Conservation (phyloP, 2,888 invertebrate species). For the Leptopterna dolabrata region DNA sequence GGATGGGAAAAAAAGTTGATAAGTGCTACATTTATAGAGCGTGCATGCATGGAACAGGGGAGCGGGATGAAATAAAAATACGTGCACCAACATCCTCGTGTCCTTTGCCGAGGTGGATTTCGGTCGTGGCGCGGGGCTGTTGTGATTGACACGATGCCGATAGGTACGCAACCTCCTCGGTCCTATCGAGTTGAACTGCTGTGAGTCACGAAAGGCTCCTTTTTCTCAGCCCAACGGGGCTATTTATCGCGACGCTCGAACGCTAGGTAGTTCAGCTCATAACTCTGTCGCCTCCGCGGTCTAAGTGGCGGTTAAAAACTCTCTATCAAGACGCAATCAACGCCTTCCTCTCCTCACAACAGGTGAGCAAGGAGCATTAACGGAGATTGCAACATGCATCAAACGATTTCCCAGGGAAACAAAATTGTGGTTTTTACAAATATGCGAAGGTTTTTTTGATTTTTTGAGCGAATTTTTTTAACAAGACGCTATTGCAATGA, state of each 20-base stretch:
- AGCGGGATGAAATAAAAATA: not conserved
- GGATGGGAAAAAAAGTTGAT: too few species aligned
- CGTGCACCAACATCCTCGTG: not conserved
- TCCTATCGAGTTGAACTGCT: constrained; percentile 10
- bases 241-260: not conserved
- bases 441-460: too few species aligned
- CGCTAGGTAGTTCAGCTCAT: not conserved
- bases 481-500: too few species aligned
- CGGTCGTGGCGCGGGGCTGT: not conserved
- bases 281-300: constrained; percentile 1
- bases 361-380: not conserved
- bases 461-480: too few species aligned
- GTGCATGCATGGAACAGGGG: not conserved
- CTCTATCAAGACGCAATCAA: constrained; percentile 7
- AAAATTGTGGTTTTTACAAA: too few species aligned
- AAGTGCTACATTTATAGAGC: not conserved
- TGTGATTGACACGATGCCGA: constrained; percentile 19
- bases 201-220: constrained; percentile 20
- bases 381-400: not conserved
- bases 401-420: too few species aligned
- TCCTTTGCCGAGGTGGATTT: not conserved
- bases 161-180: not conserved
- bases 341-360: not conserved
- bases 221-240: not conserved
- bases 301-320: not conserved